These are phyloP conservation scores for Hormaphis cornu DNA, from an alignment of 1,140 invertebrate species.

Conservation along the genomic window DNA sequence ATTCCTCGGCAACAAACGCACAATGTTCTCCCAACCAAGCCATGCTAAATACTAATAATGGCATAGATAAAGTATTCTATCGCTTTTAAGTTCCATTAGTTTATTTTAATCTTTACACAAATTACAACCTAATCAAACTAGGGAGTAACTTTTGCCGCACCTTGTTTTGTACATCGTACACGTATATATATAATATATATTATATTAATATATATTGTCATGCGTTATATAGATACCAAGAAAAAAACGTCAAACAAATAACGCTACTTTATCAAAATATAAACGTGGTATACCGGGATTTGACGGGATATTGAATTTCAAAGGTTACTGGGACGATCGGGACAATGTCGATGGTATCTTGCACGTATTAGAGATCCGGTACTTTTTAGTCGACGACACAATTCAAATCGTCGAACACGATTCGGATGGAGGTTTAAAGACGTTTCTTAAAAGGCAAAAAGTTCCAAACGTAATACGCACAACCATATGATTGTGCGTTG, in stretches of 20 bases:
- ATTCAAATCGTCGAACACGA: conserved; percentile 56
- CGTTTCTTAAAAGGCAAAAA: conserved; percentile 20
- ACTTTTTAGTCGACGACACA: conserved; percentile 79
- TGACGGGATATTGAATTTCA: conserved; percentile 59
- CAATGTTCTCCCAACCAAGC: too few species aligned
- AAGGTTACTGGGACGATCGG: conserved; percentile 82
- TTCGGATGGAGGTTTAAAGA: not conserved
- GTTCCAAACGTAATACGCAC: conserved; percentile 9
- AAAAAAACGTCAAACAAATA: not conserved
- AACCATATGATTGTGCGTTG: not conserved
- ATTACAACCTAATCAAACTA: too few species aligned
- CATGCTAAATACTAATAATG: too few species aligned
- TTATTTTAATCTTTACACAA: too few species aligned
- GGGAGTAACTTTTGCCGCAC: too few species aligned
- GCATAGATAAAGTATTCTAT: too few species aligned
- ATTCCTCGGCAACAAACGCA: too few species aligned
- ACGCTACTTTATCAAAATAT: not conserved
- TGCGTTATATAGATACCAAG: not conserved
- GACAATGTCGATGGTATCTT: conserved; percentile 59
- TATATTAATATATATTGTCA: not conserved
- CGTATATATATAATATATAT: not conserved
- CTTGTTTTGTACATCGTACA: not conserved
- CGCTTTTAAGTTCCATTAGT: too few species aligned
- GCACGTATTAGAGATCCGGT: conserved; percentile 66
- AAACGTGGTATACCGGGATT: not conserved